A percentile compares a stretch with the other conserved stretches of the same genome.
These are phyloP conservation scores for Pampusana beccarii DNA, from an alignment of 2,113 vertebrate species.

Conservation along the genomic window DNA sequence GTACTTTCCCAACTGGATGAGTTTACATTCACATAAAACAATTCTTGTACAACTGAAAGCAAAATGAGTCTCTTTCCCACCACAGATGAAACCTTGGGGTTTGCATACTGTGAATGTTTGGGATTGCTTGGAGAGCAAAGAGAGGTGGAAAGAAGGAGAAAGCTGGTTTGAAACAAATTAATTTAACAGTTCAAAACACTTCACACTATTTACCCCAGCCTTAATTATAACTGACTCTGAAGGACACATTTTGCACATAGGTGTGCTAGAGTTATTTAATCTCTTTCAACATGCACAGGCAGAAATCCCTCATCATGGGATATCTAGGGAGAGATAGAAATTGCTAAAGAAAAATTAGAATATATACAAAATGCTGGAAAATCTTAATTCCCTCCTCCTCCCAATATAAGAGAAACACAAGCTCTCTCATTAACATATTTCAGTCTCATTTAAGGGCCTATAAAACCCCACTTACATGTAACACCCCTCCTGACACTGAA, in stretches of 20 bases:
- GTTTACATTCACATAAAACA: background rate
- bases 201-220: background rate
- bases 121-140: background rate
- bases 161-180: background rate
- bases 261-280: background rate
- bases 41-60: background rate
- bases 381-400: background rate
- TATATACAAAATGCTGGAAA: background rate
- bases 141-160: background rate
- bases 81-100: fast-evolving
- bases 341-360: background rate
- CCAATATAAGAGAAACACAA: background rate
- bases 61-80: background rate
- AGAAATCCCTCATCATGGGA: background rate
- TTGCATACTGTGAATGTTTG: background rate
- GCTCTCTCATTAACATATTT: background rate
- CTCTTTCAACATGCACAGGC: background rate
- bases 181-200: conserved; percentile 5
- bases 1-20: background rate
- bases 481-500: background rate
- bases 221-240: background rate
- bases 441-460: background rate
- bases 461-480: background rate
- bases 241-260: background rate
- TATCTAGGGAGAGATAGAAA: background rate